Conservation (phyloP, 2,113 vertebrate species). For the Poicephalus meyeri region DNA sequence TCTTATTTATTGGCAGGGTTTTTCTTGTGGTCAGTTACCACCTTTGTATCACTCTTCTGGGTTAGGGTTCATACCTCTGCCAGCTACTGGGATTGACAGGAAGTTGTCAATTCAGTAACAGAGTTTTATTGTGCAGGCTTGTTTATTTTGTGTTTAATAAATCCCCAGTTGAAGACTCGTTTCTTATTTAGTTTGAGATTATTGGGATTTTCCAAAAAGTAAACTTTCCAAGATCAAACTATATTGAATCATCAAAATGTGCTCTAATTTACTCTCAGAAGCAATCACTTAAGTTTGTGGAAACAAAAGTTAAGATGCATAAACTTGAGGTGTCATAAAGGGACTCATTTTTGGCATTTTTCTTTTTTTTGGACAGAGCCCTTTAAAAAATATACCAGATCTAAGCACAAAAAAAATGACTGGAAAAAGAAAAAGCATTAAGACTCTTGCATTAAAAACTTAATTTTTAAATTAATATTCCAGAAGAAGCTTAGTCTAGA, state of each 20-base stretch:
- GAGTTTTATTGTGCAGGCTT: not conserved
- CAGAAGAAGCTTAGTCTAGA: not conserved
- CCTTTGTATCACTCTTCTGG: not conserved
- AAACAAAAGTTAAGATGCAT: not conserved
- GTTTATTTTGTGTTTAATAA: not conserved
- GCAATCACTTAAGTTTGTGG: not conserved
- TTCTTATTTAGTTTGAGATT: not conserved
- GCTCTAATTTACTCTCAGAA: not conserved
- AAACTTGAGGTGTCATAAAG: not conserved
- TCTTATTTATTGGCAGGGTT: not conserved
- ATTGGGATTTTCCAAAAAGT: not conserved
- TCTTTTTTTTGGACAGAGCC: not conserved
- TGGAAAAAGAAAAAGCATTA: not conserved
- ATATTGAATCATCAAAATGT: not conserved
- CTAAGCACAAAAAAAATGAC: not conserved
- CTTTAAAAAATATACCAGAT: not conserved
- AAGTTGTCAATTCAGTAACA: not conserved
- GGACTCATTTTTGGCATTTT: not conserved
- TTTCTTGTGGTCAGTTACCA: not conserved
- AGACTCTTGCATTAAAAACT: not conserved
- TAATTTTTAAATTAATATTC: not conserved
- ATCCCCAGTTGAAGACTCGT: not conserved
- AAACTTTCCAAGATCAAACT: not conserved
- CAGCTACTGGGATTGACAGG: not conserved
- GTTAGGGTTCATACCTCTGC: not conserved